phyloP scores from a whole-genome alignment of 2,797 vertebrate species.

The Pipistrellus kuhlii region DNA sequence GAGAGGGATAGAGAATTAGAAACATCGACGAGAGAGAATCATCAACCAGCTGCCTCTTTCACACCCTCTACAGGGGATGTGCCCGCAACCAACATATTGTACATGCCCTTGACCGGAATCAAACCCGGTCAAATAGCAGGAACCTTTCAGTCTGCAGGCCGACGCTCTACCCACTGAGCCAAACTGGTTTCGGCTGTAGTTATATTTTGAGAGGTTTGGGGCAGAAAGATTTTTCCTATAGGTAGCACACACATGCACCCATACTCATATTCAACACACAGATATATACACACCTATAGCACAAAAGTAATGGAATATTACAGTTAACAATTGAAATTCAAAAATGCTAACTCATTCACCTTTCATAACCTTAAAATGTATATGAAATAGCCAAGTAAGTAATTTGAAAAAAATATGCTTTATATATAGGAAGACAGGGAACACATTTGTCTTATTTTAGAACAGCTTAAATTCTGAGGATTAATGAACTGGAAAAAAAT shows the following conservation, averaged over 20 bases:
- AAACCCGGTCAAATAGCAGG: too few species aligned
- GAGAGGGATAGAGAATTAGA: too few species aligned
- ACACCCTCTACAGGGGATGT: too few species aligned
- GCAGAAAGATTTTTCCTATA: neutral
- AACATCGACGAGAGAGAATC: too few species aligned
- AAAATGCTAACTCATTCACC: slow-evolving; percentile 50
- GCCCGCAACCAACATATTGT: too few species aligned
- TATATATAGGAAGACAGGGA: slow-evolving; percentile 65
- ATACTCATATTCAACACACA: neutral
- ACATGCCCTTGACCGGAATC: too few species aligned
- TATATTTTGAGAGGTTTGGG: neutral
- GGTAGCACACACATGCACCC: neutral
- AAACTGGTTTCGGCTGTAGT: neutral
- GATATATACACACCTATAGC: neutral
- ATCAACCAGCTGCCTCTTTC: too few species aligned
- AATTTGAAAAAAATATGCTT: slow-evolving; percentile 73
- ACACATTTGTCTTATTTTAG: slow-evolving; percentile 78
- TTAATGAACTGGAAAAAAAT: slow-evolving; percentile 79
- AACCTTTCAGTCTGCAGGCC: too few species aligned
- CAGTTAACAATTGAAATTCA: slow-evolving; percentile 26
- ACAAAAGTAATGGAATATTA: neutral
- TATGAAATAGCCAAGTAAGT: slow-evolving; percentile 61
- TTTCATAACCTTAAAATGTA: slow-evolving; percentile 61
- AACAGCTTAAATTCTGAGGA: slow-evolving; percentile 70
- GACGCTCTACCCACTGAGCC: too few species aligned